Evolutionary conservation across 2,113 vertebrate genomes (phyloP).

Genomic region (Oceanites oceanicus): DNA sequence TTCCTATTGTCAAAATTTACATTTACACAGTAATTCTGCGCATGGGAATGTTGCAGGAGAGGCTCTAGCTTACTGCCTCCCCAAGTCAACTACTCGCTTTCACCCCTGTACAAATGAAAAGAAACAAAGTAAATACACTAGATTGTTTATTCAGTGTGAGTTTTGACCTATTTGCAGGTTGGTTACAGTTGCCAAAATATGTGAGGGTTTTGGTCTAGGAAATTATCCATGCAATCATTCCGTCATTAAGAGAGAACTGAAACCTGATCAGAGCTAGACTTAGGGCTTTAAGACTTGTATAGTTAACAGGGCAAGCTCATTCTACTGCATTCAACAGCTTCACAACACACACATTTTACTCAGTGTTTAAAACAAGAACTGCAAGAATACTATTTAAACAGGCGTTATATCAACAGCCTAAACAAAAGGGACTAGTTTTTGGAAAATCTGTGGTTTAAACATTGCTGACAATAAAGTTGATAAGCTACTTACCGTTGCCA

Average conservation of each 20-base stretch:
- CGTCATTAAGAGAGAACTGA: background rate
- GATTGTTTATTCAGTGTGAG: background rate
- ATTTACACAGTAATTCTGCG: background rate
- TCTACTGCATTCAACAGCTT: background rate
- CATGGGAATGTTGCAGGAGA: background rate
- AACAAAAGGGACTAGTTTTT: background rate
- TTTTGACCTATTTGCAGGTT: background rate
- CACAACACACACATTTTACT: background rate
- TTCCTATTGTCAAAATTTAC: background rate
- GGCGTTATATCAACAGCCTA: background rate
- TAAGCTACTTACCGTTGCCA: slow-evolving; percentile 63
- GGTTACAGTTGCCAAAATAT: background rate
- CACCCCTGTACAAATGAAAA: background rate
- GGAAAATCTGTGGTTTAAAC: background rate
- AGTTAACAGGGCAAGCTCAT: background rate
- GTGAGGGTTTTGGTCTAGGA: background rate
- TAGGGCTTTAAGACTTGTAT: background rate
- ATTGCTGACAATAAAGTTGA: background rate
- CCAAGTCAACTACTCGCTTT: background rate
- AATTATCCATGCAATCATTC: background rate
- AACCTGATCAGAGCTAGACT: background rate
- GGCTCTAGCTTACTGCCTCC: background rate
- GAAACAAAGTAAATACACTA: background rate
- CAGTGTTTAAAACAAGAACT: background rate
- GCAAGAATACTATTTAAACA: background rate